Conservation (phyloP, 1,140 invertebrate genomes). For the Drosophila mauritiana region DNA sequence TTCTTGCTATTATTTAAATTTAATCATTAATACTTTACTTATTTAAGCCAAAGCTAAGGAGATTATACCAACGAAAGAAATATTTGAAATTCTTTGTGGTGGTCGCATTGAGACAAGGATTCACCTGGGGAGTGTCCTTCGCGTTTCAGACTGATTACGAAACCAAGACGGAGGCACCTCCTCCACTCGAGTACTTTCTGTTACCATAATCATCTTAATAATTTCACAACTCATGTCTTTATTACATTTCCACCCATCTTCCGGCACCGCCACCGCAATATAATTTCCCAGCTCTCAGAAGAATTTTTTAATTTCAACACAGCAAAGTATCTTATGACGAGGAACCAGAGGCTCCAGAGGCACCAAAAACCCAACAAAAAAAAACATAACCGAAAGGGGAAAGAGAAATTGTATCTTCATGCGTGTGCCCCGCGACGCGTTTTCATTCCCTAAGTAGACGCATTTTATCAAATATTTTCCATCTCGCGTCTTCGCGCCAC, state of each 20-base stretch:
- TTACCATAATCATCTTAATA: conserved; percentile 77
- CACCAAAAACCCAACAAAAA: neutral
- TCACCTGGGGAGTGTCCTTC: conserved; percentile 28
- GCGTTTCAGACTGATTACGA: conserved; percentile 45
- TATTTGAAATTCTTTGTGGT: neutral
- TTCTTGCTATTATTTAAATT: no score
- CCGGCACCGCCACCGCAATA: conserved; percentile 50
- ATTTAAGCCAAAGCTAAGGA: no score
- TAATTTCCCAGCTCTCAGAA: conserved; percentile 58
- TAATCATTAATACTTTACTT: no score
- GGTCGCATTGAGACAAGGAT: neutral
- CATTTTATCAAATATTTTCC: conserved; percentile 69
- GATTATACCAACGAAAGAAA: no score
- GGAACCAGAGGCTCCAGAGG: neutral
- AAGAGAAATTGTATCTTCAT: conserved; percentile 58
- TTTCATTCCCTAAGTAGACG: conserved; percentile 45
- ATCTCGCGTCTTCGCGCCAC: conserved; percentile 34
- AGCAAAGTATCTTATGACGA: conserved; percentile 63
- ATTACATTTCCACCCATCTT: conserved; percentile 59
- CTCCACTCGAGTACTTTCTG: conserved; percentile 43
- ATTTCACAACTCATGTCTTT: conserved; percentile 78
- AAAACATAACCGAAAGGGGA: neutral
- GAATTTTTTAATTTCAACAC: conserved; percentile 76
- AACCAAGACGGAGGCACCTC: conserved; percentile 1
- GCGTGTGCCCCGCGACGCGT: conserved; percentile 47